Base-by-base conservation (phyloP, 2,113 vertebrate genomes). In the Actenoides hombroni region DNA sequence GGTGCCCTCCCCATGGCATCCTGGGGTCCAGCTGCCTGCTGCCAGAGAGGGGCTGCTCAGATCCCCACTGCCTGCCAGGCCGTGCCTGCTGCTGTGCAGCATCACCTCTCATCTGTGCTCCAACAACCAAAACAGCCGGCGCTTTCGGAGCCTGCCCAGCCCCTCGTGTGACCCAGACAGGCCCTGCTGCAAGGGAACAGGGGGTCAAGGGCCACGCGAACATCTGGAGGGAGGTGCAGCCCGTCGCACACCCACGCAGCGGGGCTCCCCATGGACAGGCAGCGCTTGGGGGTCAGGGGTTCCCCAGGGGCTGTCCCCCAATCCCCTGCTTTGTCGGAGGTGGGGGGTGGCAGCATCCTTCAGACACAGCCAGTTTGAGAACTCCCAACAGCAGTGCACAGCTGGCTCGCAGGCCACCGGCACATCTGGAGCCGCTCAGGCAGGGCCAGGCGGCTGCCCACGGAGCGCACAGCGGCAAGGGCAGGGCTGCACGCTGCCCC, bases 221-320 rank as follows among this genome's bases (percentile, higher is more conserved):
- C 93, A 96, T 90, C 93, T 97, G 95, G 75, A 94, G 87, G 70
- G 87, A 67, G 82, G 82, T 1, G 33, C 63, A 48, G 75, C 44
- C 85, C 56, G 1, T 53, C 56, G 39, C 4, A 1, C 56, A 16
- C 9, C 57, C 14, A 1, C 12, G 4, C n/a, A 28, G 39, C 51
- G 18, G 73, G 40, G 44, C 40, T 91, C 40, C 53, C 42, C 6
- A 0, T 3, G 3, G 85, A 33, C 51, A 37, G 75, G 86, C 85
- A 82, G 79, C 19, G 0, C 67, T 65, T 57, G 68, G 63, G 70
- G 89, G 67, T 75, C 89, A 42, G 65, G 24, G 26, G 35, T 11
- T 46, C 23, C 80, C 37, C 49, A 19, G 29, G 33, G 60, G 54
- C 59, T 10, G 71, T 57, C 7, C 80, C 61, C 5, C 37, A 2